Evolutionary conservation across 2,888 invertebrate genomes (phyloP), one percentile per base, ranked within the genome.

Genomic region (Rhamnusium bicolor): DNA sequence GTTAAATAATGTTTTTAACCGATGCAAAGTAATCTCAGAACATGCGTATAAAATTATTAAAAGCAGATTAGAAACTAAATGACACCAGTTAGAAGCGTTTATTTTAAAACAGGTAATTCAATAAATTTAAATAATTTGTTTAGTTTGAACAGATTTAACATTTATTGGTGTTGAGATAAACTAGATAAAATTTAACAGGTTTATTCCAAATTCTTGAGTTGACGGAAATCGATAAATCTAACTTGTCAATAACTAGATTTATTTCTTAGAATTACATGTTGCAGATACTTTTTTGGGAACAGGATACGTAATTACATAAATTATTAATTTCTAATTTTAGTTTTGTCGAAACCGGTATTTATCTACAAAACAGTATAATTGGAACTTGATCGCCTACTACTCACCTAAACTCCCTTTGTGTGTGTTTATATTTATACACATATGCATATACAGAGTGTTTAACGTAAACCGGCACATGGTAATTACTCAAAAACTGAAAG

Each of bases 151-250:
- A n/a, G 54, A 54, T 24, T 54, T 24, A 24, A 29, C 18, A 12
- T 16, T 32, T 24, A 32, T 32, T 32, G 1, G 16, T 58, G 16
- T 46, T 21, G 29, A 56, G 56, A 67, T 40, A 40, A 66, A 27
- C 16, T 32, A 69, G 74, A 74, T 74, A 71, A 74, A 68, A 54
- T 60, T 63, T 72, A 72, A 63, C 69, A 75, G 72, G 71, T 72
- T 71, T 70, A 74, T 69, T 63, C 71, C 32, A 71, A 76, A 69
- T 69, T 71, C 69, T 73, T 18, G n/a, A 69, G 61, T 71, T 63
- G 73, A 72, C 71, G 76, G 74, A 74, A 75, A 77, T 68, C 77
- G 72, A 75, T 77, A 75, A 75, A 77, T 77, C 74, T 66, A 62
- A 62, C 77, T 75, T 77, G 77, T 75, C 75, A 75, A 77, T 77